Conservation (phyloP, 2,797 vertebrate species). For the Numenius phaeopus region DNA sequence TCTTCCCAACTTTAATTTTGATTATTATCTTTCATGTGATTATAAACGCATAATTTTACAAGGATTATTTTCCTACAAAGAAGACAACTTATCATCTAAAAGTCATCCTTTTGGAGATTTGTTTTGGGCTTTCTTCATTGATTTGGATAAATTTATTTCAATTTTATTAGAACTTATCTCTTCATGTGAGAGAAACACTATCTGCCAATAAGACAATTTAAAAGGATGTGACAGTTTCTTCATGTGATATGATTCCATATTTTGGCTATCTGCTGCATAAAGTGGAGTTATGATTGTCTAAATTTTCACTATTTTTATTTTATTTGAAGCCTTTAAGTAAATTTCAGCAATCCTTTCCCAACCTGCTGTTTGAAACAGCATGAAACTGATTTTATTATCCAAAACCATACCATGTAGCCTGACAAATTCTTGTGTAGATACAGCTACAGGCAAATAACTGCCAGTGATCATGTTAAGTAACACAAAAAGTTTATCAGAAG, state of each 20-base stretch:
- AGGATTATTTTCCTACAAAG: not conserved
- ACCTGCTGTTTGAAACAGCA: not conserved
- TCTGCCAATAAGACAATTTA: not conserved
- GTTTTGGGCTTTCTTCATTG: not conserved
- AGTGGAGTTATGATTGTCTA: not conserved
- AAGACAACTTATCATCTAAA: not conserved
- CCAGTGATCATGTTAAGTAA: not conserved
- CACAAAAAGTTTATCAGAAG: not conserved
- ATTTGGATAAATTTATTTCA: not conserved
- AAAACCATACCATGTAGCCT: not conserved
- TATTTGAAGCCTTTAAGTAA: not conserved
- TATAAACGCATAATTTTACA: not conserved
- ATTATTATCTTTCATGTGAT: not conserved
- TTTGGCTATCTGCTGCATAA: not conserved
- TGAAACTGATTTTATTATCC: not conserved
- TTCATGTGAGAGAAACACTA: not conserved
- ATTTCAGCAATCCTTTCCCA: not conserved
- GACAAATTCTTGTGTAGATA: not conserved
- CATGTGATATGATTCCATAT: not conserved
- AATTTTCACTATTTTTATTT: not conserved
- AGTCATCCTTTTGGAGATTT: not conserved
- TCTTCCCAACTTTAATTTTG: not conserved
- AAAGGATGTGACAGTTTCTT: not conserved
- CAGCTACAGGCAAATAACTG: not conserved
- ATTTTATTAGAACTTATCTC: not conserved